A percentile compares a stretch with the other conserved stretches of the same genome.
phyloP scores from a whole-genome alignment of 2,888 invertebrate genomes.

The Spodoptera picta region DNA sequence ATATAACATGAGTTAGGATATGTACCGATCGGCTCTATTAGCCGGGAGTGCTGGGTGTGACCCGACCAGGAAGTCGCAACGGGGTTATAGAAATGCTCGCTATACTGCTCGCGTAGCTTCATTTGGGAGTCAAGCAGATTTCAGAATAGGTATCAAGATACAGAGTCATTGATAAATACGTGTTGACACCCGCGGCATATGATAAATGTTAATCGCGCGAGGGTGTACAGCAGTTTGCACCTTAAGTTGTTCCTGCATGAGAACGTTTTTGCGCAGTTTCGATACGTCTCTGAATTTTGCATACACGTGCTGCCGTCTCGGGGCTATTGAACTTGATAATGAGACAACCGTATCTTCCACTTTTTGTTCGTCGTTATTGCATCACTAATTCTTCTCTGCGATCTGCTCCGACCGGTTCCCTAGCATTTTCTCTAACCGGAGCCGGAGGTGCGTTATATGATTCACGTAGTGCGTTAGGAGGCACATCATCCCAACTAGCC shows the following conservation, averaged over 20 bases:
- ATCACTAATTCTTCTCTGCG: slow-evolving; percentile 77
- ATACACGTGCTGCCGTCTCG: slow-evolving; percentile 86
- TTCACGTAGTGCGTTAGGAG: slow-evolving; percentile 56
- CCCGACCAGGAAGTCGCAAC: slow-evolving; percentile 66
- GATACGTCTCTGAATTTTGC: slow-evolving; percentile 77
- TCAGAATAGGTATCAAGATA: slow-evolving; percentile 68
- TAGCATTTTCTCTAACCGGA: slow-evolving; percentile 48
- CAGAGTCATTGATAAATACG: slow-evolving; percentile 83
- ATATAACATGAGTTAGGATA: slow-evolving; percentile 36
- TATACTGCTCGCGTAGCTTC: slow-evolving; percentile 65
- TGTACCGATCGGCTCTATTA: slow-evolving; percentile 8
- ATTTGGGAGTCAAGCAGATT: slow-evolving; percentile 71
- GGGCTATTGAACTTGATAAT: slow-evolving; percentile 89
- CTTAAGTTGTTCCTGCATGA: slow-evolving; percentile 75
- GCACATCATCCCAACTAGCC: slow-evolving; percentile 25
- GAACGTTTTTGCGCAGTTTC: slow-evolving; percentile 78
- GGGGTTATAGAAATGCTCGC: slow-evolving; percentile 51
- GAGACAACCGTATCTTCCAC: slow-evolving; percentile 80
- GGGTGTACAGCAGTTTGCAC: slow-evolving; percentile 76
- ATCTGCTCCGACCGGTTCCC: slow-evolving; percentile 60
- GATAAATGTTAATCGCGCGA: slow-evolving; percentile 76
- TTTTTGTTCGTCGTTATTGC: slow-evolving; percentile 80
- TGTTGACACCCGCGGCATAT: slow-evolving; percentile 81
- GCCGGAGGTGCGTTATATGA: slow-evolving; percentile 59
- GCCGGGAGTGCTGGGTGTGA: slow-evolving; percentile 57